A percentile compares a stretch with the other conserved stretches of the same genome.
Evolutionary conservation across 1,140 invertebrate species (phyloP).

Genomic region (Eupristina koningsbergeri): DNA sequence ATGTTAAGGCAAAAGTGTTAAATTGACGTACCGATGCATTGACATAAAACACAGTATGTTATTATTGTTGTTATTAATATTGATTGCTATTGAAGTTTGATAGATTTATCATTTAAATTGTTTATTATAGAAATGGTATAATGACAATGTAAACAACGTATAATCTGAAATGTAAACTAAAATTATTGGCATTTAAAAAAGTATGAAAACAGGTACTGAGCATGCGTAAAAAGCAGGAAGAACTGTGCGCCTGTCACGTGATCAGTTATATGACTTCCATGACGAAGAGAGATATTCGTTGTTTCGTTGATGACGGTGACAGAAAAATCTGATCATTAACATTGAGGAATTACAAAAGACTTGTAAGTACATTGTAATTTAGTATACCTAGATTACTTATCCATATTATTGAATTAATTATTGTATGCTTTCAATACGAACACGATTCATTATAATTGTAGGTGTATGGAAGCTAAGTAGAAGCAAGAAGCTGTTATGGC

Average conservation of each 20-base stretch:
- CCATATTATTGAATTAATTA: neutral
- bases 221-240: slow-evolving; percentile 35
- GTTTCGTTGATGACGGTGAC: slow-evolving; percentile 50
- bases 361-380: neutral
- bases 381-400: neutral
- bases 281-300: slow-evolving; percentile 45
- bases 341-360: neutral
- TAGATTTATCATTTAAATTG: too few relatives aligned
- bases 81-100: too few relatives aligned
- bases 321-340: slow-evolving; percentile 40
- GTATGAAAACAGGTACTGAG: neutral
- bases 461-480: neutral
- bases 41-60: too few relatives aligned
- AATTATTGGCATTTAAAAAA: slow-evolving; percentile 20
- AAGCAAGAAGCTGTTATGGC: slow-evolving; percentile 11
- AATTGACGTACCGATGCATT: too few relatives aligned
- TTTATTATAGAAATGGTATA: too few relatives aligned
- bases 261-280: slow-evolving; percentile 52
- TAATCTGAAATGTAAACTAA: neutral
- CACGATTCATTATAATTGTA: neutral
- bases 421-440: neutral
- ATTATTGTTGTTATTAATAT: too few relatives aligned
- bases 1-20: too few relatives aligned
- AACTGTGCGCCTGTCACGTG: slow-evolving; percentile 45
- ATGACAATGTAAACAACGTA: neutral